Evolutionary conservation across 1,140 invertebrate species (phyloP), one percentile per base, ranked within the genome.

Genomic region (Drosophila chauvacae): DNA sequence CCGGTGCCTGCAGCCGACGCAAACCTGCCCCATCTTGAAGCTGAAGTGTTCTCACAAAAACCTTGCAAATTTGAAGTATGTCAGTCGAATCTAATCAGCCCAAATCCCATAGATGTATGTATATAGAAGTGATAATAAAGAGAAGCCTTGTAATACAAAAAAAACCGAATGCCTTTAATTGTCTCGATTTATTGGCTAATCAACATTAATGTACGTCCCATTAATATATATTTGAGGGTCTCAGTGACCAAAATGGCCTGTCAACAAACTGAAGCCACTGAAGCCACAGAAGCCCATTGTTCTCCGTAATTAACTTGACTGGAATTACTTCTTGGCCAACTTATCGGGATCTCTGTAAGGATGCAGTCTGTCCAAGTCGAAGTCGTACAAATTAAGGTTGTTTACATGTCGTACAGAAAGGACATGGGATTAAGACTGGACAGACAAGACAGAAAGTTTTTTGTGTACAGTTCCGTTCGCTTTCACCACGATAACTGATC

Each of bases 21-120:
- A 66, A 20, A 76, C 70, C 13, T 90, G 85, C 44, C 85, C 85
- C 26, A 79, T 85, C 13, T 13, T 42, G 4, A 85, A 90, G 53
- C 50, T 80, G 0, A 57, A 85, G 26, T 90, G 85, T 51, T 23
- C 37, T 6, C 73, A 81, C n/a, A 28, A 44, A 37, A 66, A 64
- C 16, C 50, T 88, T 3, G 39, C 39, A 14, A 77, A 77, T 45
- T 57, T 90, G 0, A 74, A 74, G 44, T 84, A 80, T 56, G 56
- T 90, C 33, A 71, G 71, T 41, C 55, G 80, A 39, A 37, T 71
- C 7, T 85, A 66, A 56, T 37, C n/a, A 23, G 26, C 3, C 7
- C 39, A n/a, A 18, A 26, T 7, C 6, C 35, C 9, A 11, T 1
- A 35, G 13, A 37, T 35, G 33, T 33, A 33, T 33, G 6, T 20